Conservation (phyloP, 2,888 invertebrate genomes). For the Dysmachus trigonus region DNA sequence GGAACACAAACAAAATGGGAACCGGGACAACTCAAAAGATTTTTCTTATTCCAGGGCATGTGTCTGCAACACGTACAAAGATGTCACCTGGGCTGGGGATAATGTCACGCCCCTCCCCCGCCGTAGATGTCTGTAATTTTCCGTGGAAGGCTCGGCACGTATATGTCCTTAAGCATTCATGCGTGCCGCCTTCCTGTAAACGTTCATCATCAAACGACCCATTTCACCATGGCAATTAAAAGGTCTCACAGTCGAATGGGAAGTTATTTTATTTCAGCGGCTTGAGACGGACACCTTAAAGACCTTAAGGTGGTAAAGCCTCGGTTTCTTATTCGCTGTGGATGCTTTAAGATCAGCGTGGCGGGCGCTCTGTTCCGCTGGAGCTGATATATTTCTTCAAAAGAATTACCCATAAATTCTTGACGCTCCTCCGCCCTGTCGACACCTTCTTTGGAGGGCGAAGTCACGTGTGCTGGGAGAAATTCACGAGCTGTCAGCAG, state of each 20-base stretch:
- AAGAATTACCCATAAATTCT: not conserved
- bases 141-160: not conserved
- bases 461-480: not conserved
- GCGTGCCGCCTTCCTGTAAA: not conserved
- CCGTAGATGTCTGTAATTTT: not conserved
- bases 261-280: not conserved
- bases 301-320: not conserved
- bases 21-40: not conserved
- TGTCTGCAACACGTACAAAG: not conserved
- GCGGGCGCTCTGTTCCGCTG: not conserved
- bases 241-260: not conserved
- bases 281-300: not conserved
- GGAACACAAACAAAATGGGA: not conserved
- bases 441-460: not conserved
- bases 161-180: not conserved
- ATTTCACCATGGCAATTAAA: not conserved
- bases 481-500: not conserved
- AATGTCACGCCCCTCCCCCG: not conserved
- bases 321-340: not conserved
- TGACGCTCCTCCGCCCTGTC: not conserved
- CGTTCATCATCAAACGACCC: not conserved
- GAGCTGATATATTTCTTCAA: not conserved
- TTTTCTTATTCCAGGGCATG: not conserved
- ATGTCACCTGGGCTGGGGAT: not conserved
- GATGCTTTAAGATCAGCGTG: not conserved